Base-by-base conservation (phyloP, 2,888 invertebrate genomes). In the Calliphora vomitoria region DNA sequence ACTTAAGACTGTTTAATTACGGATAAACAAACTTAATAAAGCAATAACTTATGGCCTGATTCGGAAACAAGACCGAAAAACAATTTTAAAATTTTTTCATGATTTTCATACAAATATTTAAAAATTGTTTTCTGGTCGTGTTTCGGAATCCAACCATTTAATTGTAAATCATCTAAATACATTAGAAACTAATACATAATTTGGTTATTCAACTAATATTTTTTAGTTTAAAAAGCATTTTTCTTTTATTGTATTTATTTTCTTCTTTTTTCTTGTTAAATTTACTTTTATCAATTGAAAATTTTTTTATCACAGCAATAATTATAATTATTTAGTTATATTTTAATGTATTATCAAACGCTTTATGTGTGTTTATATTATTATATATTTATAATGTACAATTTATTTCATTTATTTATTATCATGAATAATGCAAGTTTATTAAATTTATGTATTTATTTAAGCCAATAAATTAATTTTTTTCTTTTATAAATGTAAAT, bases 241-340 rank as follows among this genome's bases (percentile, higher is more conserved):
- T 41, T 72, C 3, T 25, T 38, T n/a, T 11, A 71, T 83, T 69
- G 25, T 72, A 41, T 20, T 31, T 25, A n/a, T 78, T 53, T 66
- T 53, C 44, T 50, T 75, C 35, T 47, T 60, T 74, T 81, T 76
- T 58, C n/a, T n/a, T n/a, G n/a, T n/a, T 79, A 80, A 38, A 62
- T 64, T 55, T 71, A 72, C 13, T 68, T 81, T 88, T 87, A 89
- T 91, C 90, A 93, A 92, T 93, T 93, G 91, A 93, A 91, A 90
- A 44, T 64, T 15, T 72, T 58, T 91, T 90, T 93, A 93, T 93
- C 93, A 93, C 93, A 93, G 93, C 92, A 92, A 93, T 92, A 91
- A 91, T 90, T 89, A 89, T 88, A 83, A 82, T 82, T 84, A 74
- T 87, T 87, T 84, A 53, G 82, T 81, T 72, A 76, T 69, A 71